Evolutionary conservation across 2,888 invertebrate genomes (phyloP), one percentile per base, ranked within the genome.

Genomic region (Habroteleia sp.): DNA sequence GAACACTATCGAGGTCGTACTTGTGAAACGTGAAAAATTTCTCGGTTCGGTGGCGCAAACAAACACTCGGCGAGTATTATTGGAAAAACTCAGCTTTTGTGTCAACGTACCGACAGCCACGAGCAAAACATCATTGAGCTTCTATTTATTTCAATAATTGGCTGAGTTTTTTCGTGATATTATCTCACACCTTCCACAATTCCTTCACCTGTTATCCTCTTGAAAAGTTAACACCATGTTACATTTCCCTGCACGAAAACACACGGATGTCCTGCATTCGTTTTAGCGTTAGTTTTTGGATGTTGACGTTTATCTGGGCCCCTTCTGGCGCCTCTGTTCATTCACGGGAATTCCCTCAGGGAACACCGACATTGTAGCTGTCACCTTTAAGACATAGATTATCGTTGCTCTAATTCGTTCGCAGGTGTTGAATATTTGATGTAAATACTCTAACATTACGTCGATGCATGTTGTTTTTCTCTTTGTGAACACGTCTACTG

Each of bases 251-350:
- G 69, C 69, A 71, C 69, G 69, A 62, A 71, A 62, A 39, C 65
- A 71, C 60, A 68, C 31, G 58, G 68, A 58, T 58, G 42, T 60
- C 37, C 52, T 71, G 69, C 69, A 71, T 71, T 54, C 69, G 54
- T 39, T 62, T 52, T 68, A 69, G 50, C 37, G 52, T 69, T 69
- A 69, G 69, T 44, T 60, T 35, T 48, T 60, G 48, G 44, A 42
- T 44, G 37, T 27, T 48, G 62, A 37, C 42, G 20, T 60, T 41
- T 39, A 17, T 35, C 16, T 48, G 31, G 23, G 11, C 29, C 7
- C 17, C 7, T 17, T n/a, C 20, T 11, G 16, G 29, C 23, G 8
- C 23, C 13, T 10, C 13, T 13, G 8, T 27, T 31, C 16, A 23
- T 20, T 54, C 42, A 14, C n/a, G 11, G 29, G 31, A 42, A 13